Conservation (phyloP, 1,140 invertebrate species). For the Chrysopa pallens region DNA sequence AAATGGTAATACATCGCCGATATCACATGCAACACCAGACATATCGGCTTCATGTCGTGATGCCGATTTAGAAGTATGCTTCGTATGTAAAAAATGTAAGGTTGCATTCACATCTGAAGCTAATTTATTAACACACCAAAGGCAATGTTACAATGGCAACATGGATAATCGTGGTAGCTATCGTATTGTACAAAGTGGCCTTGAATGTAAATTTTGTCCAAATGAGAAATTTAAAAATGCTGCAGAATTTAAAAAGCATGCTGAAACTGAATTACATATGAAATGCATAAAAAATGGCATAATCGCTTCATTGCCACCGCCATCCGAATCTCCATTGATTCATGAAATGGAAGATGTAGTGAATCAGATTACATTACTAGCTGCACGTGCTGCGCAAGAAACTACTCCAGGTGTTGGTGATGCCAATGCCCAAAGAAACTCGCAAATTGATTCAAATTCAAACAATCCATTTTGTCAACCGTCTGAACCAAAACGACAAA, state of each 20-base stretch:
- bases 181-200: slow-evolving; percentile 44
- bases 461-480: slow-evolving; percentile 28
- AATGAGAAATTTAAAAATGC: slow-evolving; percentile 37
- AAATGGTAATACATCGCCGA: slow-evolving; percentile 14
- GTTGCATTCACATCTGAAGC: slow-evolving; percentile 59
- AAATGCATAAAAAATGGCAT: slow-evolving; percentile 16
- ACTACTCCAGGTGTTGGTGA: slow-evolving; percentile 21
- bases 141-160: slow-evolving; percentile 43
- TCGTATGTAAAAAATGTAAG: slow-evolving; percentile 73
- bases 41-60: slow-evolving; percentile 28
- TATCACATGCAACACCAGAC: slow-evolving; percentile 10
- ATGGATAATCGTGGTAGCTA: slow-evolving; percentile 42
- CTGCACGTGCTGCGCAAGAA: slow-evolving; percentile 43
- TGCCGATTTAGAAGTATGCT: slow-evolving; percentile 57
- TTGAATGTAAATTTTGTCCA: slow-evolving; percentile 50
- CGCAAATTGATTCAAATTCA: slow-evolving; percentile 22
- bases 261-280: slow-evolving; percentile 35
- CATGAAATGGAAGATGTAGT: slow-evolving; percentile 70
- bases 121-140: slow-evolving; percentile 53
- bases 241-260: slow-evolving; percentile 45
- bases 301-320: slow-evolving; percentile 9
- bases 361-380: slow-evolving; percentile 61
- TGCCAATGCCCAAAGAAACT: background rate
- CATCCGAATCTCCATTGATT: slow-evolving; percentile 36
- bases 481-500: slow-evolving; percentile 27